A percentile compares a stretch with the other conserved stretches of the same genome.
Conservation (phyloP, 2,113 vertebrate genomes). For the Toxotes chatareus region DNA sequence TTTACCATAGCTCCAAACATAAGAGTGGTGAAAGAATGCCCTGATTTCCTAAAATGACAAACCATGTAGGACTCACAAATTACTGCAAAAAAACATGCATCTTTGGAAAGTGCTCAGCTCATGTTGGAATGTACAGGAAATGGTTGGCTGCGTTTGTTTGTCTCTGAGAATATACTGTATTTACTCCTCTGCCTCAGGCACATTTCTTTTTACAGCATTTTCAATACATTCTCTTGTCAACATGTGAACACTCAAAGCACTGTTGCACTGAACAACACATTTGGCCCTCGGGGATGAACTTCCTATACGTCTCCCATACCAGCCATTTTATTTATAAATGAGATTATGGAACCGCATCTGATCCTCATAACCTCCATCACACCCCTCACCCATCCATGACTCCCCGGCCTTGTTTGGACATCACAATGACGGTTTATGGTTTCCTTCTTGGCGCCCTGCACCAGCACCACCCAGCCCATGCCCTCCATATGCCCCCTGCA, state of each 20-base stretch:
- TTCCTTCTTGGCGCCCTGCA: conserved; percentile 63
- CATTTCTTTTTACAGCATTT: neutral
- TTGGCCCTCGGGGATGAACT: conserved; percentile 14
- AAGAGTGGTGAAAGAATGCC: neutral
- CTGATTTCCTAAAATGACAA: neutral
- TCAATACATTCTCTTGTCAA: conserved; percentile 3
- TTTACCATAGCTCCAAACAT: no score
- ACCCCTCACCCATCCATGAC: conserved; percentile 62
- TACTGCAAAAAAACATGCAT: neutral
- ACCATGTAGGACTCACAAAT: neutral
- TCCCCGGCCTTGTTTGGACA: conserved; percentile 60
- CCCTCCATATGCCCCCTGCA: conserved; percentile 49
- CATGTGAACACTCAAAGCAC: neutral
- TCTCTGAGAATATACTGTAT: neutral
- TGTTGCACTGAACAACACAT: conserved; percentile 12
- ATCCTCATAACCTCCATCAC: conserved; percentile 66
- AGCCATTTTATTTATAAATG: conserved; percentile 64
- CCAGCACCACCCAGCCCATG: conserved; percentile 27
- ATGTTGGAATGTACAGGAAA: neutral
- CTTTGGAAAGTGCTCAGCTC: neutral
- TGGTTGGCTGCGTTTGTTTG: neutral
- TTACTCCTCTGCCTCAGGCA: neutral
- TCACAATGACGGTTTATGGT: conserved; percentile 68
- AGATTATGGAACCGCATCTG: conserved; percentile 57
- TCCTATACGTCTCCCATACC: conserved; percentile 10